Evolutionary conservation across 2,797 vertebrate species (phyloP).

Genomic region (Perdix hodgsoniae): DNA sequence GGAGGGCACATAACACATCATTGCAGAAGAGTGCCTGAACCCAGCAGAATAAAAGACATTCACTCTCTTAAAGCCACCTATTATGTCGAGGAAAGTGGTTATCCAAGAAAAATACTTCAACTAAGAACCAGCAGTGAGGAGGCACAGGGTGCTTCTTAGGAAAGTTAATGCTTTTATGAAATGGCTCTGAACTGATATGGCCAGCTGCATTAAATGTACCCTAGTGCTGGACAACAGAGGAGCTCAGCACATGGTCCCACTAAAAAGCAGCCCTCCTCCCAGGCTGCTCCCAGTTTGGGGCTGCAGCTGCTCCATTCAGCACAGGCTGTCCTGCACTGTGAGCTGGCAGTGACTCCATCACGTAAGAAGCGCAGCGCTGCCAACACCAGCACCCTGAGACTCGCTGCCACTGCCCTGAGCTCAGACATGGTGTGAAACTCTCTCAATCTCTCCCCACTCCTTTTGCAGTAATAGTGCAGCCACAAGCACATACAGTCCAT

Average conservation of each 20-base stretch:
- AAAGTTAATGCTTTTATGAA: neutral
- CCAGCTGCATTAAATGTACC: neutral
- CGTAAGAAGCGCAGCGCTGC: neutral
- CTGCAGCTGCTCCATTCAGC: neutral
- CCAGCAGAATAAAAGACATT: neutral
- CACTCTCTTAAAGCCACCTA: neutral
- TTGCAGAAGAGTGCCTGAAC: neutral
- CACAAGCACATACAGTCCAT: neutral
- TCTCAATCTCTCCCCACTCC: neutral
- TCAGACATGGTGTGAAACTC: neutral
- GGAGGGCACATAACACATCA: neutral
- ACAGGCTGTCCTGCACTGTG: conserved; percentile 15
- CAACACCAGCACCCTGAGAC: neutral
- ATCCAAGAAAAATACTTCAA: neutral
- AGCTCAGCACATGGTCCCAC: neutral
- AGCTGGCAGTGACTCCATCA: neutral
- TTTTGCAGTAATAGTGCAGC: neutral
- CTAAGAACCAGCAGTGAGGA: neutral
- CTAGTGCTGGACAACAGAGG: neutral
- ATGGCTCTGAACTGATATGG: neutral
- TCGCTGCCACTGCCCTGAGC: neutral
- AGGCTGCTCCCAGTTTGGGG: neutral
- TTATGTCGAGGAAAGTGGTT: neutral
- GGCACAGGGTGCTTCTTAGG: neutral
- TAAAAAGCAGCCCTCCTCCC: conserved; percentile 42